Conservation (phyloP, 2,113 vertebrate genomes). For the Pipra filicauda region DNA sequence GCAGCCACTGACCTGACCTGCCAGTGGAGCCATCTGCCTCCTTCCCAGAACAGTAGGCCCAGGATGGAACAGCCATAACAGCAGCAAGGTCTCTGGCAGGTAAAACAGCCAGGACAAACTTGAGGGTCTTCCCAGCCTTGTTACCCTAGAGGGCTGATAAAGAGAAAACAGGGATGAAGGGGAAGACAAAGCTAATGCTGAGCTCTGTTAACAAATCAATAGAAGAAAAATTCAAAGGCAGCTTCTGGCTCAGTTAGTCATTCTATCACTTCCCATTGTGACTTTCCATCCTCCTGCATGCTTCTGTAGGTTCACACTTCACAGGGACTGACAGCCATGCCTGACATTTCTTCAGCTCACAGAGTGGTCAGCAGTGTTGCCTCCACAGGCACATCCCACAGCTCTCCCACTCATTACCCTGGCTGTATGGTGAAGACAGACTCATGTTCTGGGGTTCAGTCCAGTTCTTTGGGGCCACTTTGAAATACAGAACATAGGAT, state of each 20-base stretch:
- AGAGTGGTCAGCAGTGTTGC: not conserved
- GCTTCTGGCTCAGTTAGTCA: not conserved
- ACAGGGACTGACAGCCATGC: not conserved
- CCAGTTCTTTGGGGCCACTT: not conserved
- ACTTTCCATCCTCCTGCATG: not conserved
- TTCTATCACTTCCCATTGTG: not conserved
- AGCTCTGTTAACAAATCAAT: conserved; percentile 62
- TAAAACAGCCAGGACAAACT: not conserved
- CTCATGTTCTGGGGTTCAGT: not conserved
- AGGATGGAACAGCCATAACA: not conserved
- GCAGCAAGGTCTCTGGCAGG: not conserved
- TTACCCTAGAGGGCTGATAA: not conserved
- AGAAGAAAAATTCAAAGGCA: conserved; percentile 33
- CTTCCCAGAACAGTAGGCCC: not conserved
- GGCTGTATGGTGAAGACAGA: not conserved
- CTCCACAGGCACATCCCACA: not conserved
- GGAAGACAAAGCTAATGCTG: conserved; percentile 62
- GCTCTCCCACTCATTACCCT: not conserved
- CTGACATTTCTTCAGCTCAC: not conserved
- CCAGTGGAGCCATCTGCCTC: rapidly evolving
- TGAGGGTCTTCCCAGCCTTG: not conserved
- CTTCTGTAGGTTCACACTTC: not conserved
- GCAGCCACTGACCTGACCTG: not conserved
- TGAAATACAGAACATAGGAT: not conserved
- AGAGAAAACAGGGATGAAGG: conserved; percentile 12